Percentiles rank a stretch among this genome's conserved stretches.
phyloP scores from a whole-genome alignment of 2,888 invertebrate genomes.

The Zhengitettix transpicula region DNA sequence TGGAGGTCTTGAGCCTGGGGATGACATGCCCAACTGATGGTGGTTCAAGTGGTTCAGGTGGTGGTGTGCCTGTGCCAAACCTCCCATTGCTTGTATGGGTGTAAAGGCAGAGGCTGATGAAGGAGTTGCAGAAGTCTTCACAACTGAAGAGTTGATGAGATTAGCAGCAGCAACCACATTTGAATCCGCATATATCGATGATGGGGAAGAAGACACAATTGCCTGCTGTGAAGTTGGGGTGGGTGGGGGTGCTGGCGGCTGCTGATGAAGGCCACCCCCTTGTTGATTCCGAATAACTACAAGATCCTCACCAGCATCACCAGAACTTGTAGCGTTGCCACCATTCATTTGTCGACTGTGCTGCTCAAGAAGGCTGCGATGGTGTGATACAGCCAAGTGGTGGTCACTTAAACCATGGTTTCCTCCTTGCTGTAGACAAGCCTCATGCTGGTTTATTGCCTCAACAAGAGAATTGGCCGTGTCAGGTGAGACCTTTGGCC shows the following conservation, averaged over 20 bases:
- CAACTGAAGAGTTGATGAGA: constrained; percentile 30
- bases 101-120: constrained; percentile 85
- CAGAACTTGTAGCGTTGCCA: constrained; percentile 15
- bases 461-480: constrained; percentile 37
- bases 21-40: constrained; percentile 17
- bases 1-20: constrained; percentile 23
- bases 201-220: constrained; percentile 9
- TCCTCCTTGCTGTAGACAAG: constrained; percentile 18
- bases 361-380: constrained; percentile 36
- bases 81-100: constrained; percentile 75
- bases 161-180: constrained; percentile 27
- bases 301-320: constrained; percentile 11
- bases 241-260: constrained; percentile 27
- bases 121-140: constrained; percentile 50
- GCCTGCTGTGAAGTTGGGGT: constrained; percentile 13
- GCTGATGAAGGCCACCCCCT: constrained; percentile 15
- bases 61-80: constrained; percentile 37
- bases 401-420: constrained; percentile 14
- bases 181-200: constrained; percentile 16
- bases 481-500: constrained; percentile 76
- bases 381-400: constrained; percentile 35
- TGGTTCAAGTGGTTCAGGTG: constrained; percentile 37
- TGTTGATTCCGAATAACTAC: constrained; percentile 8
- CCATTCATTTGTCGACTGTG: constrained; percentile 20
- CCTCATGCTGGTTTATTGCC: constrained; percentile 19